Base-by-base conservation (phyloP, 1,140 invertebrate genomes). In the Diplogasteroides magnus region DNA sequence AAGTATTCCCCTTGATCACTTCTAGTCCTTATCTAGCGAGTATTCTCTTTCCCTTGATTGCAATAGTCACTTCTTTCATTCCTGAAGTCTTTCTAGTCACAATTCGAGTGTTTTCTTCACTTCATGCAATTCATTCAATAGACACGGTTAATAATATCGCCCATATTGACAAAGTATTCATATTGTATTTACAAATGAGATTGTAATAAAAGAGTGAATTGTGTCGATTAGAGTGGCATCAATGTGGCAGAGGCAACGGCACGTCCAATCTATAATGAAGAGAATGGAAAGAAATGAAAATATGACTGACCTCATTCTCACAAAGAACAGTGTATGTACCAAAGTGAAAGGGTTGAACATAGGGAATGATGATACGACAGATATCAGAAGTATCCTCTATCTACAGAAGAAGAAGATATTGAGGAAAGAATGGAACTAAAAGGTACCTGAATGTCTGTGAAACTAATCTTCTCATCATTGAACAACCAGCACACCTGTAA, bases 401-500 rank as follows among this genome's bases (percentile, higher is more conserved):
- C 3, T 64, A 57, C 37, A 48, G 19, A 11, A 48, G 19, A 11
- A 11, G 19, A 48, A 48, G n/a, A n/a, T n/a, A n/a, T n/a, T n/a
- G n/a, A n/a, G n/a, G n/a, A n/a, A n/a, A n/a, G n/a, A n/a, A n/a
- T n/a, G n/a, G n/a, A n/a, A n/a, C n/a, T n/a, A n/a, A n/a, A n/a
- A n/a, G n/a, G n/a, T 48, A 48, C 37, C 37, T 48, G 37, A 25
- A 82, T 73, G 56, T 82, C 80, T 13, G 76, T 81, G 67, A 82
- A 83, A 19, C 32, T 37, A 64, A 82, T 25, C 64, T 82, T 81
- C 28, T 82, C 81, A 60, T 81, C 81, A 66, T 82, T 82, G 67
- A 82, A 82, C 11, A 82, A 71, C 80, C 80, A 82, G 67, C 78
- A 82, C 27, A 81, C 79, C 78, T 78, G 25, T 6, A 78, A 60